Evolutionary conservation across 2,113 vertebrate genomes (phyloP).

Genomic region (Chaetorhynchus papuensis): DNA sequence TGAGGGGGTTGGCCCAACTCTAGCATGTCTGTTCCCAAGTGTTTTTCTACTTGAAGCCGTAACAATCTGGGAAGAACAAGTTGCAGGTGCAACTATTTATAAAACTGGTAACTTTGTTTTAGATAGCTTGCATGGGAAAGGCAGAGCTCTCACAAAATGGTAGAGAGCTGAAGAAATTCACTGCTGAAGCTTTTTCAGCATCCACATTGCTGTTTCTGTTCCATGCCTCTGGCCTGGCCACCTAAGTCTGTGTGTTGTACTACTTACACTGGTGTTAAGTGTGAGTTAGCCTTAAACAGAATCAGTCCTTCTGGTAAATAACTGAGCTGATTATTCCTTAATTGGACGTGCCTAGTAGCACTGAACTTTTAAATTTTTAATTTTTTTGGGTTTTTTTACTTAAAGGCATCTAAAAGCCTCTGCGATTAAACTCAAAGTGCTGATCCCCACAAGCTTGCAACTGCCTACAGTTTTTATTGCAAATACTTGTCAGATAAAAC

Average conservation of each 20-base stretch:
- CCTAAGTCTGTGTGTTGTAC: neutral
- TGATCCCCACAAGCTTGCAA: neutral
- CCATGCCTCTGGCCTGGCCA: neutral
- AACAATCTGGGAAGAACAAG: no score
- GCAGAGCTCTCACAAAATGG: no score
- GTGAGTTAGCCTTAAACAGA: neutral
- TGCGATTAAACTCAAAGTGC: neutral
- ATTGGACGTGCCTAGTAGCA: neutral
- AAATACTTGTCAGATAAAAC: neutral
- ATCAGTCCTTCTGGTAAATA: neutral
- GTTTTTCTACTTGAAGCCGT: no score
- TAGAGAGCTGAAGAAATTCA: no score
- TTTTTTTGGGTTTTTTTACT: neutral
- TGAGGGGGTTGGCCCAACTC: no score
- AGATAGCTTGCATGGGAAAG: no score
- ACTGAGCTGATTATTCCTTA: neutral
- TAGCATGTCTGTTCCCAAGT: no score
- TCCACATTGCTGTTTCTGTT: neutral
- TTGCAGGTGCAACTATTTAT: no score
- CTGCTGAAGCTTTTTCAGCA: no score
- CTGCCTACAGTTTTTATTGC: neutral
- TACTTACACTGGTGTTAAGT: neutral
- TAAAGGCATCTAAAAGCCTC: neutral
- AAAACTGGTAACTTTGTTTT: no score
- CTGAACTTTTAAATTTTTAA: neutral